Base-by-base conservation (phyloP, 2,113 vertebrate species). In the Ailuropoda melanoleuca region DNA sequence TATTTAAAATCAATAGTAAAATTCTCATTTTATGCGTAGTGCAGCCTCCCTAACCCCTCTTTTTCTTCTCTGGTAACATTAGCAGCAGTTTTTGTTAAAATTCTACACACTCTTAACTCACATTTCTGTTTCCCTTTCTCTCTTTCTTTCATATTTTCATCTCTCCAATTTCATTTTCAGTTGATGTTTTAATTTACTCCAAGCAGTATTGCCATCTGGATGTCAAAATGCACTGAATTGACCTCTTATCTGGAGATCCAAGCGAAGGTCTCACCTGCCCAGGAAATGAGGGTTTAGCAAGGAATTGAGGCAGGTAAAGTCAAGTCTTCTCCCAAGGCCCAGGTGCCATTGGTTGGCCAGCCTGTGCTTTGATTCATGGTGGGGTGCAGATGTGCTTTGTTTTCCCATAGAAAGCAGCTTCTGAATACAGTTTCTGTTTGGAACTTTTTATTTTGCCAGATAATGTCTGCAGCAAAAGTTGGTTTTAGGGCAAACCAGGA, bases 1-100 rank as follows among this genome's bases (percentile, higher is more conserved):
- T 85, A 62, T 92, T 96, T 89, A 74, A 88, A 92, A 90, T 80
- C 29, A 91, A 4, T 92, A 93, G 26, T 97, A 91, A 95, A 92
- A 86, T 88, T 93, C 34, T 95, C 21, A 72, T 89, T 83, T 96
- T 13, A 48, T 66, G 81, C 9, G 12, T 75, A 87, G 18, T 43
- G 66, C 12, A 72, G 24, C 43, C 94, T 97, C 26, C 17, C 66
- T 50, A 85, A 68, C 72, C 95, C 31, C 24, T 75, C 13, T 81
- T 68, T 93, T 64, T 74, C 19, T 75, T 86, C 39, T 94, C 29
- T 82, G 66, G 55, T 93, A 92, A 80, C 80, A 26, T 43, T 17
- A 80, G 43, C 68, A 23, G 64, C 26, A 58, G 48, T 83, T 89
- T 97, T 95, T 96, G 34, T 89, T 86, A 83, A 66, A 92, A 50